Conservation (phyloP, 1,140 invertebrate genomes). For the Adoxophyes honmai region DNA sequence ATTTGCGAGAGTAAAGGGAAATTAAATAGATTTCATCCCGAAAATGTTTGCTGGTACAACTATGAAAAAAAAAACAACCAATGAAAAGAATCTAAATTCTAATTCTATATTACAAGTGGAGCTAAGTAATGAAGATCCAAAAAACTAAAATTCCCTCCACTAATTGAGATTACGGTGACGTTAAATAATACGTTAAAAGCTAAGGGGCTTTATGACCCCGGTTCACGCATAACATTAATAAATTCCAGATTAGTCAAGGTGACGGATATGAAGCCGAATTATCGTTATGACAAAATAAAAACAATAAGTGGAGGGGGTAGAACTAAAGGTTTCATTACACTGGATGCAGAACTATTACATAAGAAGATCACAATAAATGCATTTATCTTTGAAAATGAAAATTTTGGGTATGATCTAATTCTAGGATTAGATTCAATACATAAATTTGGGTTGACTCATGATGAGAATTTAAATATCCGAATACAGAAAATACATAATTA, state of each 20-base stretch:
- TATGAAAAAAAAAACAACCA: conserved; percentile 5
- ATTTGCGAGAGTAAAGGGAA: conserved; percentile 37
- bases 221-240: conserved; percentile 37
- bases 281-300: conserved; percentile 25
- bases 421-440: too few species aligned
- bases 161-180: conserved; percentile 41
- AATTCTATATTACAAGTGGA: too few species aligned
- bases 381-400: too few species aligned
- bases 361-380: too few species aligned
- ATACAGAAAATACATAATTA: too few species aligned
- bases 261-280: too few species aligned
- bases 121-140: conserved; percentile 31
- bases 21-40: conserved; percentile 32
- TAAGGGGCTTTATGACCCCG: conserved; percentile 41
- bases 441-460: too few species aligned
- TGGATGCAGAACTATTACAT: too few species aligned
- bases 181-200: conserved; percentile 37
- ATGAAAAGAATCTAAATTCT: conserved; percentile 31
- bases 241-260: conserved; percentile 43
- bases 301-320: conserved; percentile 36
- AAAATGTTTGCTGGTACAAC: conserved; percentile 37
- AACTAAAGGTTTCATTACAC: too few species aligned
- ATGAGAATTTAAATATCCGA: too few species aligned
- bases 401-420: too few species aligned
- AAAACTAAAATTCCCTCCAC: conserved; percentile 50